Conservation (phyloP, 2,888 invertebrate species). For the Dynastes maya region DNA sequence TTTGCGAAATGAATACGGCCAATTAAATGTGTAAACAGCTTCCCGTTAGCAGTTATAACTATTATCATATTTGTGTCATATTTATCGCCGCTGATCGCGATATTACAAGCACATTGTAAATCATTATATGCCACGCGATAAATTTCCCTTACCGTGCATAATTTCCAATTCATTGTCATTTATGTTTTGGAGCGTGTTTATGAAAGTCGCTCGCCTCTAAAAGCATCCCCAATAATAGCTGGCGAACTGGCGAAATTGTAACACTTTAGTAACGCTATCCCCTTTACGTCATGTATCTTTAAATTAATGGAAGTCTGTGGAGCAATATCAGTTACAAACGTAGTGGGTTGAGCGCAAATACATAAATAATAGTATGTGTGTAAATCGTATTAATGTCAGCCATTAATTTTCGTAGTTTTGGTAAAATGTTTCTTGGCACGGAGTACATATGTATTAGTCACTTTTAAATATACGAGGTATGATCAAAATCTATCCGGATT, state of each 20-base stretch:
- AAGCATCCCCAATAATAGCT: slow-evolving; percentile 1
- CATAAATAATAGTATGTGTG: neutral
- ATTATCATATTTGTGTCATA: slow-evolving; percentile 8
- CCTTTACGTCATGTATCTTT: slow-evolving; percentile 28
- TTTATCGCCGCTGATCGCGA: slow-evolving; percentile 8
- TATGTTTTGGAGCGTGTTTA: slow-evolving; percentile 14
- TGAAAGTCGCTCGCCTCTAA: neutral
- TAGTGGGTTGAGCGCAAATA: slow-evolving; percentile 9
- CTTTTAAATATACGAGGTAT: too few species aligned
- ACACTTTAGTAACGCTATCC: slow-evolving; percentile 29
- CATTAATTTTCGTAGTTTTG: too few species aligned
- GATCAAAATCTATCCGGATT: too few species aligned
- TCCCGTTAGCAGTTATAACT: slow-evolving; percentile 9
- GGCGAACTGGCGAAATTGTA: slow-evolving; percentile 12
- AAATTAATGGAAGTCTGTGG: slow-evolving; percentile 26
- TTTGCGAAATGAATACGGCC: neutral
- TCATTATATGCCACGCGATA: slow-evolving; percentile 21
- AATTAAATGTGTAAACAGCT: slow-evolving; percentile 3
- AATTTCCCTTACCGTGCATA: slow-evolving; percentile 5
- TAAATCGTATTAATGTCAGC: too few species aligned
- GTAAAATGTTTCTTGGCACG: too few species aligned
- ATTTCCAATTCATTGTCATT: slow-evolving; percentile 28
- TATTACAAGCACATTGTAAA: slow-evolving; percentile 10
- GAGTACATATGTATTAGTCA: too few species aligned
- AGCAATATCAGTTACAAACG: slow-evolving; percentile 20